These are phyloP conservation scores for Eriocheir sinensis DNA, from an alignment of 1,140 invertebrate genomes.

Conservation along the genomic window DNA sequence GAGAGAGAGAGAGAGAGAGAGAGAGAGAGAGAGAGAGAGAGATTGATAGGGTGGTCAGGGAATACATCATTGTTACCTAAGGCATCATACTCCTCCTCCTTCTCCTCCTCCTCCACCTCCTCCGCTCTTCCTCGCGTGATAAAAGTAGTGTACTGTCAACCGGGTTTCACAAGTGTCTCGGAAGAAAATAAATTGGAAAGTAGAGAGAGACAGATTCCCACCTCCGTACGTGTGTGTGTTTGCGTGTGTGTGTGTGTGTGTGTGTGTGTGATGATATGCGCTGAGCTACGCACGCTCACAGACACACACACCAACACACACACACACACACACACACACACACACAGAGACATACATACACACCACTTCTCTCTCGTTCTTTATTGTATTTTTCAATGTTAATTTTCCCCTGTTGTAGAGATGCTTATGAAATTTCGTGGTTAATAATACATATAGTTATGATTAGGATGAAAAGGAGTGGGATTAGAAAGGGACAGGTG, in stretches of 20 bases:
- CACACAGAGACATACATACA: background rate
- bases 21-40: constrained; percentile 44
- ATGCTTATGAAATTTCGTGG: no score
- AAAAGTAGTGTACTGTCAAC: no score
- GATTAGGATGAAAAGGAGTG: no score
- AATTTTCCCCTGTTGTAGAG: no score
- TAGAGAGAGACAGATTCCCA: background rate
- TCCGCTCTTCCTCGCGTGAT: no score
- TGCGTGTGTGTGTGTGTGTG: constrained; percentile 21
- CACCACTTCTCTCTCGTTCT: no score
- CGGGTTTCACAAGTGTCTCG: no score
- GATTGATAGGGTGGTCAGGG: background rate
- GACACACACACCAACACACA: background rate
- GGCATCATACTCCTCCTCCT: no score
- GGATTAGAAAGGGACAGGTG: no score
- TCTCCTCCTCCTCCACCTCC: no score
- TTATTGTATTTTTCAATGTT: no score
- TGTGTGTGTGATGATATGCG: background rate
- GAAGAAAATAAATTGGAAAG: background rate
- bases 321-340: constrained; percentile 22
- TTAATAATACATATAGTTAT: no score
- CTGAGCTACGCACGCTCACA: background rate
- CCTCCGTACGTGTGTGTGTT: background rate
- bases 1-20: background rate
- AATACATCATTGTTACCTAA: background rate